Evolutionary conservation across 2,797 vertebrate genomes (phyloP), one percentile per base, ranked within the genome.

Genomic region (Acipenser oxyrinchus): DNA sequence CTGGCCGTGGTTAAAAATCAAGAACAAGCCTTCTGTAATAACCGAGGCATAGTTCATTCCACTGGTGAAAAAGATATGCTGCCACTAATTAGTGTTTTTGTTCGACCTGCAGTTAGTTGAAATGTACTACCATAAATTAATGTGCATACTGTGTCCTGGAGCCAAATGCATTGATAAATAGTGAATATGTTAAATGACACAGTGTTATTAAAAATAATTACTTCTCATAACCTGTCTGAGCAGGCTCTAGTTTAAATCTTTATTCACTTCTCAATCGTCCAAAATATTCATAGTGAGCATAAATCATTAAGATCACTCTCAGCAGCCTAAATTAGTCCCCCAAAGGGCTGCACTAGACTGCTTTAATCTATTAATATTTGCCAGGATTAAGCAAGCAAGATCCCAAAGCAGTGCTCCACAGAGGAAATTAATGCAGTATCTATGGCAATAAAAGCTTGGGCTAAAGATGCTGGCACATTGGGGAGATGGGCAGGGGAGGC

Each of bases 121-220:
- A 66, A 59, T 48, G 37, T 13, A 66, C n/a, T 48, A 8, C 50
- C 12, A n/a, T 55, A 59, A 48, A 7, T 59, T 12, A 49, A n/a
- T 1, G 11, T 7, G 65, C 65, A 37, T 59, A 53, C 65, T 15
- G 37, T 50, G 48, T n/a, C 64, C 37, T 12, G 8, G 48, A 48
- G 48, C 55, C 4, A n/a, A 59, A 23, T 13, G 12, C 65, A 49
- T 48, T 59, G 65, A 66, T 66, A 66, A 59, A 66, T 59, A 66
- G 37, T 59, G 65, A 49, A 50, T 37, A 37, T 5, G 37, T 37
- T 4, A 37, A 37, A 66, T 37, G 4, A 9, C 50, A 10, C 8
- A 49, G 53, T 8, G 12, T 66, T 66, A 66, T 66, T 66, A 66
- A 66, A 66, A 66, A 66, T 11, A 59, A 66, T 66, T 59, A 65